Base-by-base conservation (phyloP, 2,797 vertebrate species). In the Thalassophryne amazonica region DNA sequence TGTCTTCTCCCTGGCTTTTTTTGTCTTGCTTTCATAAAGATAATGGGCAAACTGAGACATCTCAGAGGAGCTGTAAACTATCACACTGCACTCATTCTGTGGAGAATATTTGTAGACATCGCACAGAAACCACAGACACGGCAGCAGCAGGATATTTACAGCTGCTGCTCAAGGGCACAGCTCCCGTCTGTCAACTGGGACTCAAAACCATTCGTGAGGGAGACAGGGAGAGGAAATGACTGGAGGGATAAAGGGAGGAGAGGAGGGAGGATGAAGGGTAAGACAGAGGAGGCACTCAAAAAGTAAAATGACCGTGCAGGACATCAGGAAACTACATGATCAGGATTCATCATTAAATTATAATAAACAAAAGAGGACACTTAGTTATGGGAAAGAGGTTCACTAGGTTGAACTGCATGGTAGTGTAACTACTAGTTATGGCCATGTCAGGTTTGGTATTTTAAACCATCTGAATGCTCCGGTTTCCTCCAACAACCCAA, bases 121-220 rank as follows among this genome's bases (percentile, higher is more conserved):
- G 60, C 27, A 50, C 20, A 46, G 41, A 25, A 27, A 21, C 15
- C 47, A 57, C 18, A 38, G 17, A 37, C 32, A 41, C 18, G 16
- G n/a, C 3, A 66, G 20, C 16, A 42, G 36, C 51, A 30, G 14
- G 43, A 68, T 74, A 78, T 77, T 82, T 76, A 73, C 54, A 77
- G 62, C 68, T 76, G 15, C 37, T 55, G 60, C 72, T 85, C 81
- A 86, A 85, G 81, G 86, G 67, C 77, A 76, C 38, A 54, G 63
- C 54, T 64, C 40, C 41, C 32, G 40, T 62, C 17, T 34, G 61
- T 78, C 81, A 73, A 58, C 69, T 36, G 72, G 76, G 83, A 82
- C 67, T 55, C 45, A 31, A 78, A 69, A 54, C 48, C 43, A 2
- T 16, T 3, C 9, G 21, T 53, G 54, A 48, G 30, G 39, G 33